phyloP scores from a whole-genome alignment of 2,113 vertebrate genomes.

The Mungos mungo region DNA sequence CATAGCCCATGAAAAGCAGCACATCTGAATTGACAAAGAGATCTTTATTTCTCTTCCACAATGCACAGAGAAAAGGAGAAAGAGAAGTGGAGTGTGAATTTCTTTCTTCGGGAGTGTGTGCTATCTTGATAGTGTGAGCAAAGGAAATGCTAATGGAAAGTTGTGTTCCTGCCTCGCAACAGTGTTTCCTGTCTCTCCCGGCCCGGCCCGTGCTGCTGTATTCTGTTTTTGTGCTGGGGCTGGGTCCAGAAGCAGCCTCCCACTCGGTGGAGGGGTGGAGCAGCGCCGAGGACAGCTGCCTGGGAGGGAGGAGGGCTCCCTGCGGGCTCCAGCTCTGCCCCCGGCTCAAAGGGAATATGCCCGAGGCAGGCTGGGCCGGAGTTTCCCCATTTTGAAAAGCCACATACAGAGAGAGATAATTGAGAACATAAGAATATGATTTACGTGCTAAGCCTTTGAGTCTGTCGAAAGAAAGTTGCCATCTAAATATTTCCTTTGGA shows the following conservation, averaged over 20 bases:
- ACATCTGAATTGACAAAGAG: slow-evolving; percentile 67
- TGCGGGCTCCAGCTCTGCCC: not conserved
- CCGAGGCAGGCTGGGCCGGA: not conserved
- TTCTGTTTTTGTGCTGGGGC: slow-evolving; percentile 42
- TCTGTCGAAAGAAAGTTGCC: slow-evolving; percentile 27
- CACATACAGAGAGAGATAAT: slow-evolving; percentile 1
- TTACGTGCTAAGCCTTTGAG: not conserved
- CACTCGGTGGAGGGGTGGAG: not conserved
- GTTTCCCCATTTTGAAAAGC: slow-evolving; percentile 16
- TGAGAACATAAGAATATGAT: not conserved
- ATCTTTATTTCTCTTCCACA: slow-evolving; percentile 67
- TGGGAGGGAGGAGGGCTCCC: not conserved
- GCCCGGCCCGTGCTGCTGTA: not conserved
- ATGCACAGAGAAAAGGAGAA: slow-evolving; percentile 50
- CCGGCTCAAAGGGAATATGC: not conserved
- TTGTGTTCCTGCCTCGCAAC: slow-evolving; percentile 30
- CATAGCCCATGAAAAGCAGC: slow-evolving; percentile 65
- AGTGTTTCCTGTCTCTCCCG: slow-evolving; percentile 31
- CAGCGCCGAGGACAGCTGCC: slow-evolving; percentile 4
- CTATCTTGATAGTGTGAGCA: slow-evolving; percentile 58
- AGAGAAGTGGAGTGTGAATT: slow-evolving; percentile 64
- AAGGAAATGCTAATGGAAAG: slow-evolving; percentile 71
- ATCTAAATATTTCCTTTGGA: slow-evolving; percentile 28
- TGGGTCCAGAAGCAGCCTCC: slow-evolving; percentile 36
- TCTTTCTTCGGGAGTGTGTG: slow-evolving; percentile 56